Base-by-base conservation (phyloP, 2,113 vertebrate genomes). In the Sigmodon hispidus region DNA sequence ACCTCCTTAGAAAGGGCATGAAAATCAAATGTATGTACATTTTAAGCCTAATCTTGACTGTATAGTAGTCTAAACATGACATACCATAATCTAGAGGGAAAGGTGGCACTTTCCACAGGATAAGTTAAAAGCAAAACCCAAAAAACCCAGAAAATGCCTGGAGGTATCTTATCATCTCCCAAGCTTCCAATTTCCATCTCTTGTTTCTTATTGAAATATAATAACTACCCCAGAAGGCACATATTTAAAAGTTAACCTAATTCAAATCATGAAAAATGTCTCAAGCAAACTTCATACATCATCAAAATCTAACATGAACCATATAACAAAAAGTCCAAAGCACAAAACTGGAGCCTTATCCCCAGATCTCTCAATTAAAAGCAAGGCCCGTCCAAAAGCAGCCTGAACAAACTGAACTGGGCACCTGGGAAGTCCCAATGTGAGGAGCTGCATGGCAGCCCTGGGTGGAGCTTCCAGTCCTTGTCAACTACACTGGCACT, bases 11-110 rank as follows among this genome's bases (percentile, higher is more conserved):
- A 75, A 70, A 88, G 31, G 61, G 86, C 50, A 75, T 43, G 70
- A 85, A 95, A 91, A 45, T 52, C 57, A 90, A 93, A 21, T 52
- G 50, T 24, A 73, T 75, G 26, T 48, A 94, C 40, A 84, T 73
- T 92, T 84, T 70, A 36, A 79, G 76, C 73, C 83, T 43, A 52
- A 40, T 75, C 83, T 75, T 93, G 50, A 94, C 55, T 67, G 72
- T 77, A 80, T 40, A 79, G 40, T 85, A 95, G 88, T 97, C 69
- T 80, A 97, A 95, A 95, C 73, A 92, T 40, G 45, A 87, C 50
- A 40, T 72, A 52, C 19, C 65, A 48, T 84, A 76, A 85, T 70
- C 90, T 12, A 72, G 86, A 50, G 43, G 29, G 22, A 26, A 67
- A 75, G 36, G n/a, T 4, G 11, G 50, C 45, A 72, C 92, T 90